Conservation (phyloP, 2,888 invertebrate species). For the Anoplius nigerrimus region DNA sequence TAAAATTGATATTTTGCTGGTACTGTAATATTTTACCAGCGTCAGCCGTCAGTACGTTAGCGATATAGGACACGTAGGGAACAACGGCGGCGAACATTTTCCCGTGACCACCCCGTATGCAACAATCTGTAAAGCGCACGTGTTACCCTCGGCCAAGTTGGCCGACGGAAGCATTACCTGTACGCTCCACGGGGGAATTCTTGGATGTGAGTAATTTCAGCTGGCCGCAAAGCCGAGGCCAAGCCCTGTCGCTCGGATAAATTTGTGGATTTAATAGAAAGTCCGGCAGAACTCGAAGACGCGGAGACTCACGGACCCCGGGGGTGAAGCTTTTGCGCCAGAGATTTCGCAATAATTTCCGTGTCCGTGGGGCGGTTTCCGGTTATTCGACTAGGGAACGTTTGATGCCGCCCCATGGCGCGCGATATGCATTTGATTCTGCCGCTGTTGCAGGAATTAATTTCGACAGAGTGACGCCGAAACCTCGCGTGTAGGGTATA, state of each 20-base stretch:
- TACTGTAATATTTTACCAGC: no score
- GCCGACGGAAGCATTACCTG: constrained; percentile 10
- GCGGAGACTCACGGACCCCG: no score
- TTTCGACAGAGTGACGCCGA: no score
- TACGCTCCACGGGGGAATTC: neutral
- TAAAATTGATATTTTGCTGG: no score
- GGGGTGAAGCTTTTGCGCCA: no score
- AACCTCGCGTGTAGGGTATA: no score
- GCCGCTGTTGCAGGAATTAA: no score
- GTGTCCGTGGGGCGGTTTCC: neutral
- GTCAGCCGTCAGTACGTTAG: no score
- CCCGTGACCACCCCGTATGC: constrained; percentile 6
- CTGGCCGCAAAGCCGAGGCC: constrained; percentile 2
- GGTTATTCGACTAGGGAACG: no score
- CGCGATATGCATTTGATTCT: neutral
- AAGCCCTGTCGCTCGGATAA: neutral
- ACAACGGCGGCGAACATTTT: constrained; percentile 1
- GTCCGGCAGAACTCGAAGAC: neutral
- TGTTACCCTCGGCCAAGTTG: constrained; percentile 16
- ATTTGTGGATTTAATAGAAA: constrained; percentile 2
- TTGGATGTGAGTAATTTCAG: constrained; percentile 25
- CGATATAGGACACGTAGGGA: neutral
- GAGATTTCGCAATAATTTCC: no score
- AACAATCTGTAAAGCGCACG: constrained; percentile 42
- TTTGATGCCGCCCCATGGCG: no score